Evolutionary conservation across 1,140 invertebrate species (phyloP), one percentile per base, ranked within the genome.

Genomic region (Zaprionus vittiger): DNA sequence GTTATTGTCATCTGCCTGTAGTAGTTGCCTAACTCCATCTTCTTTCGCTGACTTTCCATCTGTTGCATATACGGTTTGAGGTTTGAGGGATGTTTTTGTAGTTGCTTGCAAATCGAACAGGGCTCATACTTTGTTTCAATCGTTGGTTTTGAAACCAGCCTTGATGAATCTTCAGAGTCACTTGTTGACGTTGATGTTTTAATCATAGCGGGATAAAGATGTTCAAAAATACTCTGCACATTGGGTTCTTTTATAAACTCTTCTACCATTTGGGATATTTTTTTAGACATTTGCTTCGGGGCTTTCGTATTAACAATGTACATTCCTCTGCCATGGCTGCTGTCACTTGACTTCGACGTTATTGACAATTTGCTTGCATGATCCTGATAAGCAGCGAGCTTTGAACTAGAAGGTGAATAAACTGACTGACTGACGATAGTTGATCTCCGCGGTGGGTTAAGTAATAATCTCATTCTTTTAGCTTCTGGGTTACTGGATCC

Each of bases 31-130:
- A 81, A 41, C 24, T 85, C 69, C 11, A 75, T 9, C 7, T 55
- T 70, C n/a, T 81, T 55, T 0, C 63, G 74, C 31, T 74, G 41
- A 1, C 20, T 20, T 17, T 78, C 34, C 74, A 84, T 85, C 1
- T 44, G 31, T 1, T 56, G 31, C 78, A 84, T 81, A 7, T 81
- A 85, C 4, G 65, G 47, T 11, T n/a, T 71, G 14, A 49, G 47
- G 31, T 11, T 34, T 34, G 31, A 34, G 7, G 44, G 26, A 17
- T 14, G 31, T 44, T 4, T 12, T 15, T n/a, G 26, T 0, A 59
- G 54, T 5, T 73, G 62, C 26, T 9, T 26, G 55, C 70, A 72
- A 64, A 72, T 72, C 2, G 24, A 9, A 26, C 64, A 66, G 6
- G 28, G 20, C 6, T 1, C 5, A 41, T n/a, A 44, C 12, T 9